These are phyloP conservation scores for Umimayanthus chanpuru DNA, from an alignment of 92 coral and sea anemone genomes.

Conservation along the genomic window DNA sequence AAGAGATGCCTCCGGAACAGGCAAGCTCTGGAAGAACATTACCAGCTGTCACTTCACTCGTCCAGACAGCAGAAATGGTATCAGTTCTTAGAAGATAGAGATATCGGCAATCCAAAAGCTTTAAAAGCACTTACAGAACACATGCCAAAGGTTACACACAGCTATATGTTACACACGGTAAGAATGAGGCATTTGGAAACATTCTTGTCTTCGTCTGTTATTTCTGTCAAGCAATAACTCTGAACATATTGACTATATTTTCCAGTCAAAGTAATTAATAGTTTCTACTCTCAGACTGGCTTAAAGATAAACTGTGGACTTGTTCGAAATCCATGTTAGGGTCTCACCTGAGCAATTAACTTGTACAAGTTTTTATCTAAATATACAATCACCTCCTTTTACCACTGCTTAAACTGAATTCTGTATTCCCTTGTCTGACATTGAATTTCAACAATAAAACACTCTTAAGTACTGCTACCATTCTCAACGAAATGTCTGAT, in stretches of 20 bases:
- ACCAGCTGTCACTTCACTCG: constrained; percentile 94
- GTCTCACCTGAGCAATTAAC: background rate
- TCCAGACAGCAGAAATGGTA: constrained; percentile 99
- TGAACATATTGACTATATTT: background rate
- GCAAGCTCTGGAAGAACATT: constrained; percentile 99
- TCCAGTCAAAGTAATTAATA: background rate
- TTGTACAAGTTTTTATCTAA: background rate
- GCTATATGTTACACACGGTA: constrained; percentile 99
- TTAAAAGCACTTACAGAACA: constrained; percentile 97
- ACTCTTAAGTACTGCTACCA: background rate
- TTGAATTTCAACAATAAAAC: constrained; percentile 11
- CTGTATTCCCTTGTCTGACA: constrained; percentile 32
- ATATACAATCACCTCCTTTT: background rate
- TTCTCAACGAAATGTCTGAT: constrained; percentile 11
- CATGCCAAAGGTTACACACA: constrained; percentile 99
- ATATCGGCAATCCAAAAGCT: constrained; percentile 93
- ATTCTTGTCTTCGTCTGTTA: background rate
- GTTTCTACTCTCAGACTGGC: too few relatives aligned
- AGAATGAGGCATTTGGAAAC: background rate
- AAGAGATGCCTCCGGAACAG: constrained; percentile 97
- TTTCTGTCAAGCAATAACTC: background rate
- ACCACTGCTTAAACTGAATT: background rate
- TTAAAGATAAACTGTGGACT: too few relatives aligned
- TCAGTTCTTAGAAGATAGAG: constrained; percentile 97
- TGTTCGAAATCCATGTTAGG: background rate